phyloP scores from a whole-genome alignment of 2,888 invertebrate genomes.

The Oxystoma pomonae region DNA sequence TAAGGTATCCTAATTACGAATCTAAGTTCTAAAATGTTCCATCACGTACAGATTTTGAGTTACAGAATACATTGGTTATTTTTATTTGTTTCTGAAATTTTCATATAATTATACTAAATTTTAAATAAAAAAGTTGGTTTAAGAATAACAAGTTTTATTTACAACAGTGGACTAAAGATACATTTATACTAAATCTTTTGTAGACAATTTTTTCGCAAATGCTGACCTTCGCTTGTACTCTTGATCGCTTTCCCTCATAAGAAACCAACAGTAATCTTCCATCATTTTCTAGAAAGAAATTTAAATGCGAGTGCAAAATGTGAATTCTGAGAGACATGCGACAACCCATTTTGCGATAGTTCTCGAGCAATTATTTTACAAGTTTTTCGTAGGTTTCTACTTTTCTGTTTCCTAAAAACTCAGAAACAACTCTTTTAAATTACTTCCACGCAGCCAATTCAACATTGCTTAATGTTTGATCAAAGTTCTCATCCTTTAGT shows the following conservation, averaged over 20 bases:
- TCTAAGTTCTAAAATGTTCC: too few species aligned
- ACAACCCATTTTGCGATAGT: background rate
- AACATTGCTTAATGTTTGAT: too few species aligned
- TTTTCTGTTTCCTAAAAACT: background rate
- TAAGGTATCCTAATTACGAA: too few species aligned
- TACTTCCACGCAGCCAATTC: background rate
- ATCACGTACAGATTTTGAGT: too few species aligned
- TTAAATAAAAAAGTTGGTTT: background rate
- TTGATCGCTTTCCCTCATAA: slow-evolving; percentile 4
- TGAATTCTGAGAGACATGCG: background rate
- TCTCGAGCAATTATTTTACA: background rate
- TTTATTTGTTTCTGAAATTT: background rate
- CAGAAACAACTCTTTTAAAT: background rate
- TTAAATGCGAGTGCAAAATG: background rate
- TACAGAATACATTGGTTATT: background rate
- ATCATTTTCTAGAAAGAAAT: slow-evolving; percentile 1
- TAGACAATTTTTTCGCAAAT: background rate
- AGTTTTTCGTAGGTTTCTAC: background rate
- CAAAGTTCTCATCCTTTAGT: background rate
- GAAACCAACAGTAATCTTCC: slow-evolving; percentile 11
- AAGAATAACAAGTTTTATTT: too few species aligned
- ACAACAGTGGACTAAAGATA: background rate
- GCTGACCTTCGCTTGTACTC: too few species aligned
- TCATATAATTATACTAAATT: background rate
- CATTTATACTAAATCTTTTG: background rate